Evolutionary conservation across 2,888 invertebrate species (phyloP).

Genomic region (Melanophora roralis): DNA sequence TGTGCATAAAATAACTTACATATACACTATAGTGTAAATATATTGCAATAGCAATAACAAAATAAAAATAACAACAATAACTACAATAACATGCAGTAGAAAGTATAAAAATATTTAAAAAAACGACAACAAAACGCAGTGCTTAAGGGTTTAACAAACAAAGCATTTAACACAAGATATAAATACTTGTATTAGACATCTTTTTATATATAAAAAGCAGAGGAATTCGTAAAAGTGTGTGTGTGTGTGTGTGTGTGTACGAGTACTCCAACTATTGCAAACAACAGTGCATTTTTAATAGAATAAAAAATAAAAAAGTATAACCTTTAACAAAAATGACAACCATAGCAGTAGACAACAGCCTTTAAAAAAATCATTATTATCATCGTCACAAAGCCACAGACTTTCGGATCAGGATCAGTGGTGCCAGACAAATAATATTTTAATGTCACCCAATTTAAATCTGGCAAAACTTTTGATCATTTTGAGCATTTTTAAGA

Average conservation of each 20-base stretch:
- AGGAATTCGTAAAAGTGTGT: neutral
- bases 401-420: too few relatives aligned
- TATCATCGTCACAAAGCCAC: conserved; percentile 30
- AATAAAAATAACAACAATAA: conserved; percentile 29
- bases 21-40: too few relatives aligned
- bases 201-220: neutral
- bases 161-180: conserved; percentile 63
- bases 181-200: conserved; percentile 1
- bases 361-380: conserved; percentile 43
- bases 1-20: neutral
- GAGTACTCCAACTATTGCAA: neutral
- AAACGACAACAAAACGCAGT: conserved; percentile 41
- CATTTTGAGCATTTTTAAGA: too few relatives aligned
- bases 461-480: too few relatives aligned
- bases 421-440: too few relatives aligned
- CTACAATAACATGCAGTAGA: neutral
- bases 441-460: too few relatives aligned
- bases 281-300: neutral
- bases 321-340: conserved; percentile 48
- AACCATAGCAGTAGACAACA: conserved; percentile 29
- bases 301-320: conserved; percentile 29
- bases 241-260: neutral
- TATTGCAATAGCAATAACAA: neutral
- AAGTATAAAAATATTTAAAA: neutral
- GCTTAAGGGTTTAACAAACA: conserved; percentile 73